phyloP scores from a whole-genome alignment of 2,888 invertebrate species.

The Drosophila recens region DNA sequence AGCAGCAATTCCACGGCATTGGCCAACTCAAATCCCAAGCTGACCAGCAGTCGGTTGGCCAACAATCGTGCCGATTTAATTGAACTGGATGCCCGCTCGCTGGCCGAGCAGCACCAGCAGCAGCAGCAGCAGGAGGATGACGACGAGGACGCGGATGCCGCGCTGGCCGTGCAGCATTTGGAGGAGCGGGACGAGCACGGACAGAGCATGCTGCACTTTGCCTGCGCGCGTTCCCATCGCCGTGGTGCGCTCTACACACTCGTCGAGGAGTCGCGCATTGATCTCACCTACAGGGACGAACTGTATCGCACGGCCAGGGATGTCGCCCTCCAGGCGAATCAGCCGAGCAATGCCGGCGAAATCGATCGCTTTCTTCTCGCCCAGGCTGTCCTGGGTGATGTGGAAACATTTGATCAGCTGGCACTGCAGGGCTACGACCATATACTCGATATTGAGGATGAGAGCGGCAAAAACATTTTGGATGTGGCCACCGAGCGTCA shows the following conservation, averaged over 20 bases:
- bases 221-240: conserved; percentile 92
- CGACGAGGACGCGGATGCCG: conserved; percentile 60
- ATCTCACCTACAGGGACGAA: conserved; percentile 93
- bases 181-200: conserved; percentile 94
- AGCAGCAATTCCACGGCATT: conserved; percentile 60
- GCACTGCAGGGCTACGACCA: conserved; percentile 94
- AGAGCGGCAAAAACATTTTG: conserved; percentile 89
- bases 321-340: conserved; percentile 92
- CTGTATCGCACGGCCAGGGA: conserved; percentile 95
- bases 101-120: conserved; percentile 51
- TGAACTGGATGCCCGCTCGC: conserved; percentile 68
- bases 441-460: conserved; percentile 92
- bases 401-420: conserved; percentile 87
- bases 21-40: conserved; percentile 55
- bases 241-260: conserved; percentile 92
- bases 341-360: conserved; percentile 91
- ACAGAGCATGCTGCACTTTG: conserved; percentile 95
- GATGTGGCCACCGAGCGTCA: conserved; percentile 90
- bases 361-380: conserved; percentile 93
- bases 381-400: conserved; percentile 91
- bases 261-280: conserved; percentile 92
- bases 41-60: conserved; percentile 19
- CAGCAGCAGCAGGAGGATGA: conserved; percentile 41
- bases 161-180: conserved; percentile 87
- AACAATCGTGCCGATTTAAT: conserved; percentile 63